A percentile compares a stretch with the other conserved stretches of the same genome.
These are phyloP conservation scores for Sicus ferrugineus DNA, from an alignment of 2,888 invertebrate species.

Conservation along the genomic window DNA sequence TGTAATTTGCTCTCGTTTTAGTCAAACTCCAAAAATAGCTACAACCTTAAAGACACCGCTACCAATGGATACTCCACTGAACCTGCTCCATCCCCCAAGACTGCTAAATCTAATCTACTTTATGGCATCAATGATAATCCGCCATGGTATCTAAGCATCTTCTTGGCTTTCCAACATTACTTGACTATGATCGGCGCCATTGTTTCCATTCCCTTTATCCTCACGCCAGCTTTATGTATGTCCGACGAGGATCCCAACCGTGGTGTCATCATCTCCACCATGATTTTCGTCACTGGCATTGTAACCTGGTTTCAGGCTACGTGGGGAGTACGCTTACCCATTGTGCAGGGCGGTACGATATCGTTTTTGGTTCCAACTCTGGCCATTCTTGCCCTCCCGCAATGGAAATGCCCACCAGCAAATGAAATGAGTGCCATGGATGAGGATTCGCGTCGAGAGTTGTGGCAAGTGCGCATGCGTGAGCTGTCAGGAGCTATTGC, in stretches of 20 bases:
- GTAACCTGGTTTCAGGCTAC: constrained; percentile 78
- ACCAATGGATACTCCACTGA: constrained; percentile 24
- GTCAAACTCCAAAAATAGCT: constrained; percentile 24
- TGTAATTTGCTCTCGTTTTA: constrained; percentile 16
- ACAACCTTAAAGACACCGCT: constrained; percentile 7
- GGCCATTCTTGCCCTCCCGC: constrained; percentile 75
- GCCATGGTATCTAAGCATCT: constrained; percentile 84
- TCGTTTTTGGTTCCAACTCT: constrained; percentile 81
- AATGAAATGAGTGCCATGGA: constrained; percentile 68
- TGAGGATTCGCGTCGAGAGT: constrained; percentile 67
- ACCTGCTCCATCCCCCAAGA: background rate
- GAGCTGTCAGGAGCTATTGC: constrained; percentile 86
- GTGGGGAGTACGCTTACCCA: constrained; percentile 78
- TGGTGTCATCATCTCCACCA: constrained; percentile 81
- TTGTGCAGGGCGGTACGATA: constrained; percentile 82
- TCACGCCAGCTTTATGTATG: constrained; percentile 84
- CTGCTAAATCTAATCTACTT: constrained; percentile 58
- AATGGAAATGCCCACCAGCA: constrained; percentile 74
- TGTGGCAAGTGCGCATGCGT: constrained; percentile 81
- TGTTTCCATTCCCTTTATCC: constrained; percentile 81
- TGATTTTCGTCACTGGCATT: constrained; percentile 83
- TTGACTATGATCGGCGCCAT: constrained; percentile 87
- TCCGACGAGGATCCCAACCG: constrained; percentile 76
- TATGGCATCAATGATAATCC: constrained; percentile 84
- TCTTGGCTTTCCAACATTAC: constrained; percentile 85